Evolutionary conservation across 2,113 vertebrate species (phyloP), one percentile per base, ranked within the genome.

Genomic region (Taxidea taxus): DNA sequence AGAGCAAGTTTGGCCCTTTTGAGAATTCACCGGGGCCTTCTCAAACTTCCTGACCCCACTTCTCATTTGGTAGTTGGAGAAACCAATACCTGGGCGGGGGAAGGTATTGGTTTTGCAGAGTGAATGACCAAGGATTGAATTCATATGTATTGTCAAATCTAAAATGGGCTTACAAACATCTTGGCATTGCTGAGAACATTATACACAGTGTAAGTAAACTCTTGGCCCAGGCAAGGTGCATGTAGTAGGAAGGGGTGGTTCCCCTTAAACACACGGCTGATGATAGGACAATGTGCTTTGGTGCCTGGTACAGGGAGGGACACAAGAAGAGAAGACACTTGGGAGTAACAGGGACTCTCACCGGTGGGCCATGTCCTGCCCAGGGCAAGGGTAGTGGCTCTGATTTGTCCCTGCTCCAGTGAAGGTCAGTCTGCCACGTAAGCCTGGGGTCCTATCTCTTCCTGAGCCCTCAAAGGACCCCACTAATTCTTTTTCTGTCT

Each of bases 21-120:
- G 34, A 60, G 60, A n/a, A 47, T 44, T 64, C 2, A 0, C 18
- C 49, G 29, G 20, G 11, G 7, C 75, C 62, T 72, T 94, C 49
- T 92, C 29, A 62, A 70, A 81, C 42, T 83, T 95, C 34, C 58
- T 80, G 83, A 6, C 37, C 37, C 21, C 21, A 34, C 10, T 91
- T 93, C 15, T 86, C 18, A 56, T 80, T 80, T 84, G 29, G 64
- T 60, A 68, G 7, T 60, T 68, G 70, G 82, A 85, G 58, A 88
- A 85, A 58, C 78, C 21, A 66, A 93, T 18, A 18, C 3, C 9
- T 78, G 4, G 2, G 7, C 23, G 4, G 12, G 7, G 11, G 29
- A 70, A 83, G 37, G 44, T 5, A 2, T 13, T 88, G 89, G 16
- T 34, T 85, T 95, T 34, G 3, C 20, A 66, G 27, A 25, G 25